Conservation (phyloP, 2,113 vertebrate species). For the Tursiops truncatus region DNA sequence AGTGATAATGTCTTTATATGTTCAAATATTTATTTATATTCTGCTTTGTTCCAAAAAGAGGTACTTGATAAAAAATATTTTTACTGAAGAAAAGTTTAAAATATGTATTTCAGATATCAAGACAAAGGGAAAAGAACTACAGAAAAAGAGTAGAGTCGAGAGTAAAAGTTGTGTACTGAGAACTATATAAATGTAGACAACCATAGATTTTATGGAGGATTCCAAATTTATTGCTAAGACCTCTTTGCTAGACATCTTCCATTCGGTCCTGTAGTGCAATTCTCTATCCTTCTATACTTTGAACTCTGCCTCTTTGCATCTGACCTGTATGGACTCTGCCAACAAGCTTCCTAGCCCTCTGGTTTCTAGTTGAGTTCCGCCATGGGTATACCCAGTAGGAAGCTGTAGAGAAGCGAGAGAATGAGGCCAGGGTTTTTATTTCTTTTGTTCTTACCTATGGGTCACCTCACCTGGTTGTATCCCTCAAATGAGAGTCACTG, state of each 20-base stretch:
- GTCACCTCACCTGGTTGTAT: background rate
- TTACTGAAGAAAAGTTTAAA: background rate
- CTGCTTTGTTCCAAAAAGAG: background rate
- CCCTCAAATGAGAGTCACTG: background rate
- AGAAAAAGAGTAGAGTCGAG: background rate
- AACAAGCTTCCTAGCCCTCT: background rate
- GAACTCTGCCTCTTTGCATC: background rate
- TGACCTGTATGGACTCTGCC: background rate
- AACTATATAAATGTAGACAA: background rate
- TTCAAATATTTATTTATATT: constrained; percentile 7
- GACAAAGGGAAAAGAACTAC: background rate
- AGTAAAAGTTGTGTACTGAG: background rate
- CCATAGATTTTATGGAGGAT: background rate
- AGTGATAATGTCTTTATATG: background rate
- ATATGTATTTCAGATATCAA: background rate
- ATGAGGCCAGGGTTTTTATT: background rate
- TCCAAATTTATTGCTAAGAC: background rate
- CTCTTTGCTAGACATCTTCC: background rate
- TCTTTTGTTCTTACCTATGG: background rate
- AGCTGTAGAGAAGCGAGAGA: background rate
- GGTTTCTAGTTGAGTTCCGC: background rate
- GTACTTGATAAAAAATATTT: background rate
- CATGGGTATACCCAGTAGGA: background rate
- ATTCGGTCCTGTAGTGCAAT: background rate
- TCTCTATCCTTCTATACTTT: background rate